Evolutionary conservation across 2,888 invertebrate species (phyloP).

Genomic region (Pedicia rivosa): DNA sequence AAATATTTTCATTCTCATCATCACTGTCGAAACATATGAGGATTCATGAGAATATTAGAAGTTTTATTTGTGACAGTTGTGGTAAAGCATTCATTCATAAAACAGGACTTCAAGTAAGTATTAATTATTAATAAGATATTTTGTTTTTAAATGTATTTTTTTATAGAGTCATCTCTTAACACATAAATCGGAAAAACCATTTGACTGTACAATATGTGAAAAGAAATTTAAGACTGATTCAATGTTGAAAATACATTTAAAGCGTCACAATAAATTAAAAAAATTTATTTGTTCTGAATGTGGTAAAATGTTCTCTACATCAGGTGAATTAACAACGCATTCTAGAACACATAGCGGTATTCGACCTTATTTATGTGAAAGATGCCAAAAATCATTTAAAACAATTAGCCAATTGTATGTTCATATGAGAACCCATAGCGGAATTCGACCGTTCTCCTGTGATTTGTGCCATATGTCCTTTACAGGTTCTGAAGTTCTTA

Average conservation of each 20-base stretch:
- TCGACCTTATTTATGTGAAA: conserved; percentile 27
- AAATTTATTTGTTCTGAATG: conserved; percentile 9
- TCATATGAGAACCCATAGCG: conserved; percentile 35
- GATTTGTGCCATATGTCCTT: conserved; percentile 10
- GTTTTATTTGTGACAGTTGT: not conserved
- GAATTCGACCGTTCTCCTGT: conserved; percentile 13
- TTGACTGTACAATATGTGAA: conserved; percentile 7
- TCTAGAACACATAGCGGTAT: conserved; percentile 17
- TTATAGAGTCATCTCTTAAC: conserved; percentile 10
- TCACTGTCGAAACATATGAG: not conserved
- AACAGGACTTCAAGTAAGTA: not conserved
- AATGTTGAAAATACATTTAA: conserved; percentile 9
- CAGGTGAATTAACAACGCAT: conserved; percentile 9
- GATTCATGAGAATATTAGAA: not conserved
- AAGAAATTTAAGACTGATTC: conserved; percentile 9
- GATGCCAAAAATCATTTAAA: conserved; percentile 33
- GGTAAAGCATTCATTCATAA: not conserved
- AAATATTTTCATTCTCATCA: not conserved
- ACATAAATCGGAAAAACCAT: conserved; percentile 9
- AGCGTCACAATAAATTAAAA: conserved; percentile 8
- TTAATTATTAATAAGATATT: not conserved
- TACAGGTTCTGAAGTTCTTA: conserved; percentile 9
- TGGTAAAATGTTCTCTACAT: conserved; percentile 9
- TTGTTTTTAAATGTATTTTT: not conserved
- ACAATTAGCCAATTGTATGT: conserved; percentile 36